These are phyloP conservation scores for Pampusana beccarii DNA, from an alignment of 2,113 vertebrate genomes.

Conservation along the genomic window DNA sequence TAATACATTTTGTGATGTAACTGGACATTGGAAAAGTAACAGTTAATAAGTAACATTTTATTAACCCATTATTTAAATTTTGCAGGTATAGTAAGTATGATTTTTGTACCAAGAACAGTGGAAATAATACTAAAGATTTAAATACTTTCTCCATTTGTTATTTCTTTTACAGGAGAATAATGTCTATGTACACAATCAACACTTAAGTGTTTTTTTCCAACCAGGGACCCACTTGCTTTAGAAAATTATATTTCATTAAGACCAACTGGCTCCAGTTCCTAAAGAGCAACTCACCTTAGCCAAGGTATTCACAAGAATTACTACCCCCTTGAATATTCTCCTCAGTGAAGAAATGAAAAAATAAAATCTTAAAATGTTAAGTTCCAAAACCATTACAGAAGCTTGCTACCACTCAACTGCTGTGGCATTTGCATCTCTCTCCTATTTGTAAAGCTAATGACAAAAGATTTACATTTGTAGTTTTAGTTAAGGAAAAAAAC, in stretches of 20 bases:
- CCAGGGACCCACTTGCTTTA: not conserved
- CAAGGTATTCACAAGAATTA: not conserved
- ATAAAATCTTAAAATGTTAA: not conserved
- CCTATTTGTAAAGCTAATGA: not conserved
- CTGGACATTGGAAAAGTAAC: accelerated
- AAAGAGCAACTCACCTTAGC: not conserved
- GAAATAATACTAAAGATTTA: not conserved
- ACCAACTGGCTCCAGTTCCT: not conserved
- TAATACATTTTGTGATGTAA: not conserved
- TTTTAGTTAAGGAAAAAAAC: too few relatives aligned
- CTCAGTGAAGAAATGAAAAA: not conserved
- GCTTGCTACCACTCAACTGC: not conserved
- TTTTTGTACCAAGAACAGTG: not conserved
- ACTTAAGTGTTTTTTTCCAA: not conserved
- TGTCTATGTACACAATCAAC: not conserved
- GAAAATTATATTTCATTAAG: not conserved
- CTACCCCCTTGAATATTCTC: not conserved
- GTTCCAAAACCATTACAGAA: not conserved
- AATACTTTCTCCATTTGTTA: not conserved
- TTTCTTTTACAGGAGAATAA: not conserved
- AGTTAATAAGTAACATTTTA: not conserved
- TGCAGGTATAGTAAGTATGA: not conserved
- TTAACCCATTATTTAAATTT: not conserved
- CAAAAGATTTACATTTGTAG: too few relatives aligned
- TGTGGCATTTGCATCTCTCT: too few relatives aligned